A percentile compares a stretch with the other conserved stretches of the same genome.
Conservation (phyloP, 2,113 vertebrate species). For the Lynx canadensis region DNA sequence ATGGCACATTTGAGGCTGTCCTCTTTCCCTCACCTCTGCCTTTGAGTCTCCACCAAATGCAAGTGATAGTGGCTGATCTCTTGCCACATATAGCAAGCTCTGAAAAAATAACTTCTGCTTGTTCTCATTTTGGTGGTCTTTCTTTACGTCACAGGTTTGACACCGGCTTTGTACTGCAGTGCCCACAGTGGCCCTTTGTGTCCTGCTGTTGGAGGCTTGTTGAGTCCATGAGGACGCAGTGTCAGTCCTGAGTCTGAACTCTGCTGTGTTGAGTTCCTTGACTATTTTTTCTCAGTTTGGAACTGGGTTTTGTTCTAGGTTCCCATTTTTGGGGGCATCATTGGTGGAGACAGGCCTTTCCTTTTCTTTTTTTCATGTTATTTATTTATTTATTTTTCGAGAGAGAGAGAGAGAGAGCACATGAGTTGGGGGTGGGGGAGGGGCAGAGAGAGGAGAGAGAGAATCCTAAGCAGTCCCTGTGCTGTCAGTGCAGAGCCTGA, state of each 20-base stretch:
- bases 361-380: not conserved
- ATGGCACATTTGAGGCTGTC: not conserved
- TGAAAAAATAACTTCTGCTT: not conserved
- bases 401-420: too few species aligned
- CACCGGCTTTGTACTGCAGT: not conserved
- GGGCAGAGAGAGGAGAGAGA: too few species aligned
- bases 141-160: not conserved
- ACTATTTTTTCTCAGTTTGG: not conserved
- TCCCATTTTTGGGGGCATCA: not conserved
- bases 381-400: too few species aligned
- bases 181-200: not conserved
- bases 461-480: too few species aligned
- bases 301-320: not conserved
- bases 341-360: not conserved
- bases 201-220: not conserved
- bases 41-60: not conserved
- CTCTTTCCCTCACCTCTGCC: not conserved
- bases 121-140: not conserved
- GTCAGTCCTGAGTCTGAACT: not conserved
- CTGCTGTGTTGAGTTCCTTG: not conserved
- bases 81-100: not conserved
- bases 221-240: not conserved
- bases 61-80: not conserved
- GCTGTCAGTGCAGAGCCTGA: too few species aligned
- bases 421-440: too few species aligned